phyloP scores from a whole-genome alignment of 1,140 invertebrate species.

The Paraescarpia echinospica region DNA sequence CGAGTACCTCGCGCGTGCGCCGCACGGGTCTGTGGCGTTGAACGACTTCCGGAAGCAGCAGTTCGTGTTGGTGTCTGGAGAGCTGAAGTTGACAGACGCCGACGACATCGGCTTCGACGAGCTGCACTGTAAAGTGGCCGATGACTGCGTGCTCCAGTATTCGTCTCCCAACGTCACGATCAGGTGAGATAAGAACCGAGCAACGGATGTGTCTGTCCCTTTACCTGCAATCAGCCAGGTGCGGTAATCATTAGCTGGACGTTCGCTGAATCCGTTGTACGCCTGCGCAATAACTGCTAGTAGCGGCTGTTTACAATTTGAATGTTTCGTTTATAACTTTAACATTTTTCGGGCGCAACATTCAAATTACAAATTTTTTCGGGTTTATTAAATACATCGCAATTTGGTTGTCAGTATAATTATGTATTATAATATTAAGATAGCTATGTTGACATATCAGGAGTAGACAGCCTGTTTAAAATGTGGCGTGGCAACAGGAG shows the following conservation, averaged over 20 bases:
- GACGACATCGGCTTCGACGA: constrained; percentile 60
- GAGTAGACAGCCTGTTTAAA: no score
- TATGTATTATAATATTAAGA: no score
- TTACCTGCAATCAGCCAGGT: background rate
- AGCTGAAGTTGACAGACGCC: constrained; percentile 60
- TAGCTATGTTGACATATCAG: no score
- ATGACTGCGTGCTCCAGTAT: constrained; percentile 44
- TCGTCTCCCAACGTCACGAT: constrained; percentile 46
- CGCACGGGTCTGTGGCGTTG: constrained; percentile 58
- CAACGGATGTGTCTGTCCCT: background rate
- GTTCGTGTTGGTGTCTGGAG: constrained; percentile 59
- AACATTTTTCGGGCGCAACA: no score
- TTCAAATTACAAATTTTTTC: no score
- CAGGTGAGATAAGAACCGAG: constrained; percentile 33
- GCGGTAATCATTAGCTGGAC: background rate
- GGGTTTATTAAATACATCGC: no score
- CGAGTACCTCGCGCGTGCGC: constrained; percentile 52
- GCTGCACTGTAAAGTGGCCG: constrained; percentile 47
- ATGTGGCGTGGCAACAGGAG: no score
- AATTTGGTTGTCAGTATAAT: no score
- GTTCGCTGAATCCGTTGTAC: background rate
- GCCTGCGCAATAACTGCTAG: no score
- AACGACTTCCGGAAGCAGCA: constrained; percentile 62
- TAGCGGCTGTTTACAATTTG: no score
- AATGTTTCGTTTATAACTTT: no score